Conservation (phyloP, 1,140 invertebrate species). For the Acarapis woodi region DNA sequence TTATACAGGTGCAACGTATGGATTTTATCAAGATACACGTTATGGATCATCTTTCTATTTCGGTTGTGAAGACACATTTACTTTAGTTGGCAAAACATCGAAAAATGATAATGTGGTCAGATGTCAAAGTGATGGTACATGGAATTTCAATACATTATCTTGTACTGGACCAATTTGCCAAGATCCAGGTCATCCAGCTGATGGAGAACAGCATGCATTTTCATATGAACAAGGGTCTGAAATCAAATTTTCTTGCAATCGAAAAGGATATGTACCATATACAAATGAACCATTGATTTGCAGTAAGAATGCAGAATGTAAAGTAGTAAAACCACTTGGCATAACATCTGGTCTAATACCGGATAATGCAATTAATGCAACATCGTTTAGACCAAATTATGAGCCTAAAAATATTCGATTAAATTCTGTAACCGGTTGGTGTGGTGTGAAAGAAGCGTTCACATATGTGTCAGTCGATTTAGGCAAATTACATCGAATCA, state of each 20-base stretch:
- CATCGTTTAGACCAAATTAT: conserved; percentile 34
- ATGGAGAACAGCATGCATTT: conserved; percentile 54
- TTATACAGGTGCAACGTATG: conserved; percentile 71
- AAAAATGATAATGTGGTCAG: conserved; percentile 68
- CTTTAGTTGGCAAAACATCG: conserved; percentile 62
- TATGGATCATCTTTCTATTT: conserved; percentile 81
- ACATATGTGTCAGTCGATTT: conserved; percentile 82
- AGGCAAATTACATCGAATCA: conserved; percentile 58
- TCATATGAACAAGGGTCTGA: conserved; percentile 76
- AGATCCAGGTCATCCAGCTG: conserved; percentile 70
- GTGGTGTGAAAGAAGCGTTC: conserved; percentile 53
- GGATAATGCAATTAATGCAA: conserved; percentile 82
- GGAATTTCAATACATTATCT: conserved; percentile 83
- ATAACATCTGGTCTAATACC: conserved; percentile 67
- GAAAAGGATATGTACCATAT: conserved; percentile 72
- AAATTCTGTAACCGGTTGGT: conserved; percentile 80
- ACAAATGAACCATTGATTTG: conserved; percentile 67
- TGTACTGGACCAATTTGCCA: conserved; percentile 85
- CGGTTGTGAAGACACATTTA: conserved; percentile 82
- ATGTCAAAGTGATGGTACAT: conserved; percentile 65
- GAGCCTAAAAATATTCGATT: conserved; percentile 38
- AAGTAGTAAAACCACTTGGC: conserved; percentile 64
- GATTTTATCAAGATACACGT: conserved; percentile 46
- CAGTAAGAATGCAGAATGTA: conserved; percentile 55
- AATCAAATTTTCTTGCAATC: conserved; percentile 58